phyloP scores from a whole-genome alignment of 92 coral and sea anemone species.

The Palythoa caribaeorum region DNA sequence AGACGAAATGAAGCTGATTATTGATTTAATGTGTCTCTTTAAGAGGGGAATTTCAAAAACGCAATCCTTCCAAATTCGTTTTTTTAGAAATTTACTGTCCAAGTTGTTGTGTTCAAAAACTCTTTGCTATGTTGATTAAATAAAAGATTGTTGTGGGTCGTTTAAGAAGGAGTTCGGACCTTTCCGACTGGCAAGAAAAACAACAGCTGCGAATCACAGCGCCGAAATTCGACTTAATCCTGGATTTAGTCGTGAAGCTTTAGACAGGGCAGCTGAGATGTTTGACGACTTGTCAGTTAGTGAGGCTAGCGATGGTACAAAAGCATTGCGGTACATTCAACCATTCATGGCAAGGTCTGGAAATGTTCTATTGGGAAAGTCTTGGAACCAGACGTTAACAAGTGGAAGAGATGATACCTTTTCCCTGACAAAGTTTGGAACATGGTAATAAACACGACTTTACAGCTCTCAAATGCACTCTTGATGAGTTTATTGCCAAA shows the following conservation, averaged over 20 bases:
- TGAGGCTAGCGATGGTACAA: constrained; percentile 60
- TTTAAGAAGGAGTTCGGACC: constrained; percentile 41
- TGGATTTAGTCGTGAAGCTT: constrained; percentile 32
- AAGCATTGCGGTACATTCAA: constrained; percentile 47
- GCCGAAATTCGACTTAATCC: constrained; percentile 36
- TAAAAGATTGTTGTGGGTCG: constrained; percentile 7
- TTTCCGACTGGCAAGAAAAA: constrained; percentile 60
- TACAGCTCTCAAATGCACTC: constrained; percentile 23
- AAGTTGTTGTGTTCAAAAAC: constrained; percentile 50
- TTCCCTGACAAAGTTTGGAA: constrained; percentile 38
- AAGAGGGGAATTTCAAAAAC: constrained; percentile 40
- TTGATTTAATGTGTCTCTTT: constrained; percentile 51
- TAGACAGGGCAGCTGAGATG: too few relatives aligned
- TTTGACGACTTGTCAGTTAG: constrained; percentile 48
- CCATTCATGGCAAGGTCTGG: constrained; percentile 33
- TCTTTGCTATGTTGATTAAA: constrained; percentile 13
- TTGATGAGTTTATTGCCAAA: constrained; percentile 30
- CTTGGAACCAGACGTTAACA: constrained; percentile 64
- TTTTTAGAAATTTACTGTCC: constrained; percentile 50
- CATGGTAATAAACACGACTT: constrained; percentile 33
- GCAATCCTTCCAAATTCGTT: constrained; percentile 43
- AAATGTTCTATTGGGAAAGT: constrained; percentile 53
- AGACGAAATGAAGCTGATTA: constrained; percentile 47
- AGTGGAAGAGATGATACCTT: constrained; percentile 41
- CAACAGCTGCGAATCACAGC: constrained; percentile 53